Evolutionary conservation across 2,888 invertebrate species (phyloP).

Genomic region (Brachylomia viminalis): DNA sequence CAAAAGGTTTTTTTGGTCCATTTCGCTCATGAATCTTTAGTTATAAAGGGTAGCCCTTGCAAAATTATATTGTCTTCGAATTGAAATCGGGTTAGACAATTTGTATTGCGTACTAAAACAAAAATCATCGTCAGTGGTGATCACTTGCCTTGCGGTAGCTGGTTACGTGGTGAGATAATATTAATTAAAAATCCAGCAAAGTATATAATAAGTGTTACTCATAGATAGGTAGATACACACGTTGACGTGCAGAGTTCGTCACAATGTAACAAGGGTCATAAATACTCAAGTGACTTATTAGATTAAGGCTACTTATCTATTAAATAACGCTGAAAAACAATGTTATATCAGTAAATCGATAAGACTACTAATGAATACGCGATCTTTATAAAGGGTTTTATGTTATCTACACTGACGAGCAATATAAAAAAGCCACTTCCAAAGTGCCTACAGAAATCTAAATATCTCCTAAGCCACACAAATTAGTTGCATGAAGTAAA

Average conservation of each 20-base stretch:
- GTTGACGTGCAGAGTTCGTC: conserved; percentile 43
- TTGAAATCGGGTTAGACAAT: conserved; percentile 47
- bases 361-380: conserved; percentile 66
- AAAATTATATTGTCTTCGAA: conserved; percentile 39
- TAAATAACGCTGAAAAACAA: conserved; percentile 79
- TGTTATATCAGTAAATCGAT: conserved; percentile 77
- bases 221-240: conserved; percentile 31
- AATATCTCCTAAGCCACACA: no score
- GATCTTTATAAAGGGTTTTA: conserved; percentile 59
- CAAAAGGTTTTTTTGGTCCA: conserved; percentile 28
- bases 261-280: conserved; percentile 59
- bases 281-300: conserved; percentile 66
- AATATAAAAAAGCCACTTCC: no score
- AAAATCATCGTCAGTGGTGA: conserved; percentile 16
- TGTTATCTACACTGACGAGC: conserved; percentile 51
- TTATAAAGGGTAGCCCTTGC: conserved; percentile 44
- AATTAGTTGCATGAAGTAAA: no score
- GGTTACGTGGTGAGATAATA: conserved; percentile 9
- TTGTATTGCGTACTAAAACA: conserved; percentile 37
- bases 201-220: conserved; percentile 1
- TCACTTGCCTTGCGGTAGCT: conserved; percentile 49
- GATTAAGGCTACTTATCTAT: conserved; percentile 72
- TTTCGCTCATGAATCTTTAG: conserved; percentile 26
- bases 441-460: no score
- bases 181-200: conserved; percentile 17